Base-by-base conservation (phyloP, 2,888 invertebrate species). In the Nesidiocoris tenuis region DNA sequence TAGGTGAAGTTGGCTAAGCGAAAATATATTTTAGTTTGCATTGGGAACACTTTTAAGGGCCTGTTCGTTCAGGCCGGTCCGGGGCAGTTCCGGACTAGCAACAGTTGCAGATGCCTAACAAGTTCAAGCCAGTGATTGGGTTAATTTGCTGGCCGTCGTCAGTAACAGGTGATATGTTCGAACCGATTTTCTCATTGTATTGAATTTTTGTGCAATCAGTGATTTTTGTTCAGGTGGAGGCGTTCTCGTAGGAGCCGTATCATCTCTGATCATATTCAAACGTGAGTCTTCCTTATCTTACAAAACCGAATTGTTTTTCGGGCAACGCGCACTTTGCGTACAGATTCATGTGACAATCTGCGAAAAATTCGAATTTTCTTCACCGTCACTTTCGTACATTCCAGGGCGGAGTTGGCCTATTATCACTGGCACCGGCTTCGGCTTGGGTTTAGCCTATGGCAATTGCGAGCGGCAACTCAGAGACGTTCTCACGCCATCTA, bases 381-480 rank as follows among this genome's bases (percentile, higher is more conserved):
- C 17, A n/a, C n/a, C n/a, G n/a, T n/a, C n/a, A 63, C n/a, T 63
- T 18, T 22, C 3, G 12, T 19, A 21, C 19, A n/a, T 70, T 70
- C 2, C 82, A 89, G 90, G 93, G 82, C 88, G 90, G 84, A 87
- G 90, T 82, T 97, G 96, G 95, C 97, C 97, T 0, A 85, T 96
- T 24, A 88, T 93, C 82, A 87, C 94, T 77, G 96, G 96, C 55
- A 88, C 91, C 79, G 96, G 96, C 72, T 89, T 95, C 83, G 98
- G 97, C 56, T 85, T 96, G 81, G 98, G 98, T 67, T 90, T 94
- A 86, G 95, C 95, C 65, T 93, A 92, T 85, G 88, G 93, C 72
- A 94, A 95, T 84, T 96, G 95, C 84, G 91, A 95, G 85, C 86
- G 88, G 82, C 90, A 90, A 79, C 81, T 88, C 61, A 87, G 87